Conservation (phyloP, 2,113 vertebrate species). For the Rhodinocichla rosea region DNA sequence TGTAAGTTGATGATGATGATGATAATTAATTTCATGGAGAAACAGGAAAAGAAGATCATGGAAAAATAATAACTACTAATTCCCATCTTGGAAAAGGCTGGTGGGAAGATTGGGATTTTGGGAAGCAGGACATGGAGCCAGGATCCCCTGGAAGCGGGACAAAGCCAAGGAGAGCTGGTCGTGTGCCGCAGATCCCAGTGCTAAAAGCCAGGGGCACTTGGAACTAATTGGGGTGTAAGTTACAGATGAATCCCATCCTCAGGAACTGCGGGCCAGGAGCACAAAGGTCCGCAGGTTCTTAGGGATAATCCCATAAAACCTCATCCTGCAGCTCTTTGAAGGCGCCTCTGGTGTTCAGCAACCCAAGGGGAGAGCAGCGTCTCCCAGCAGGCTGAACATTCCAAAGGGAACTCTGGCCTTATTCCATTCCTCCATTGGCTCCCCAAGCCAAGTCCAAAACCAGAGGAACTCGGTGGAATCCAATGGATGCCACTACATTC, state of each 20-base stretch:
- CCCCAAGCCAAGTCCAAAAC: background rate
- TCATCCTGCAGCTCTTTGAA: background rate
- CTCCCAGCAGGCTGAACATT: conserved; percentile 35
- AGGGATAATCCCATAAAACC: conserved; percentile 25
- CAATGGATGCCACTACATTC: background rate
- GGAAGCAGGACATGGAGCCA: background rate
- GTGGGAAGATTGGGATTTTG: background rate
- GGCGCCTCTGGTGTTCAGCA: background rate
- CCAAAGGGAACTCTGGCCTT: background rate
- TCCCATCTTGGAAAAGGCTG: background rate
- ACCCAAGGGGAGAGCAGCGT: background rate
- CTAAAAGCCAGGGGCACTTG: background rate
- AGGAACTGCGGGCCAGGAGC: fast-evolving
- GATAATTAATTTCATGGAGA: background rate
- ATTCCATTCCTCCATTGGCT: background rate
- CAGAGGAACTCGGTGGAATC: background rate
- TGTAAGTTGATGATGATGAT: background rate
- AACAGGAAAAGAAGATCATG: fast-evolving
- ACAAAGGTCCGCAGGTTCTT: conserved; percentile 56
- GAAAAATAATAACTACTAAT: background rate
- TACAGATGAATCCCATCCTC: background rate
- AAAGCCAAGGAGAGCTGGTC: background rate
- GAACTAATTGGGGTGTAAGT: background rate
- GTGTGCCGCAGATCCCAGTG: fast-evolving
- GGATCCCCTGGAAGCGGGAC: fast-evolving